Conservation (phyloP, 2,797 vertebrate species). For the Hippopotamyrus pictus region DNA sequence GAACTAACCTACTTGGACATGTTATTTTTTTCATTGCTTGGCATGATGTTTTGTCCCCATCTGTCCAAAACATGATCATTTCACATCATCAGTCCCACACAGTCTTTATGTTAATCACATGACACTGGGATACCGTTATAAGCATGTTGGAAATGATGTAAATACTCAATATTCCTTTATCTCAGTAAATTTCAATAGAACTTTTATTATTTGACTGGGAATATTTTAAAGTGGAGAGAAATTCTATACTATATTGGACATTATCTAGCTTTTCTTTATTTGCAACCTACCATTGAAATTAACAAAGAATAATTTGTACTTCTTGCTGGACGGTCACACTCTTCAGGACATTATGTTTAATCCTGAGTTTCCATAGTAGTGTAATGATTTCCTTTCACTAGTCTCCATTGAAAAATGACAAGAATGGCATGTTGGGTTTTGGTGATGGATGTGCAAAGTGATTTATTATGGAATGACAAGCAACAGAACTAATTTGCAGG, state of each 20-base stretch:
- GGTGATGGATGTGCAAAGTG: slow-evolving; percentile 41
- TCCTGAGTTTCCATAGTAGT: slow-evolving; percentile 24
- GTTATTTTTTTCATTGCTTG: background rate
- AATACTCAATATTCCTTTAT: background rate
- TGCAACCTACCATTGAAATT: background rate
- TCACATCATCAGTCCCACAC: background rate
- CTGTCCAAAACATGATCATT: background rate
- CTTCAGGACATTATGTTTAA: background rate
- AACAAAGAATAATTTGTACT: slow-evolving; percentile 24
- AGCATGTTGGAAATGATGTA: background rate
- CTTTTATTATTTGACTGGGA: background rate
- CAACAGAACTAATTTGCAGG: slow-evolving; percentile 16
- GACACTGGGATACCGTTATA: background rate
- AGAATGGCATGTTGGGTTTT: slow-evolving; percentile 35
- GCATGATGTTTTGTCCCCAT: background rate
- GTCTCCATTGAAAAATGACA: slow-evolving; percentile 44
- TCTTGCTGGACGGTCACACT: background rate
- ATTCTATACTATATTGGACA: background rate
- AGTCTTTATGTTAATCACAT: background rate
- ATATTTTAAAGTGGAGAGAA: background rate
- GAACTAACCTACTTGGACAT: background rate
- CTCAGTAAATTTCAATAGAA: background rate
- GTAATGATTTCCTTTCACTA: slow-evolving; percentile 43
- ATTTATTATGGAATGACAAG: slow-evolving; percentile 33
- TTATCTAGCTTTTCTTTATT: background rate